These are phyloP conservation scores for Phyto melanocephala DNA, from an alignment of 2,888 invertebrate species.

Conservation along the genomic window DNA sequence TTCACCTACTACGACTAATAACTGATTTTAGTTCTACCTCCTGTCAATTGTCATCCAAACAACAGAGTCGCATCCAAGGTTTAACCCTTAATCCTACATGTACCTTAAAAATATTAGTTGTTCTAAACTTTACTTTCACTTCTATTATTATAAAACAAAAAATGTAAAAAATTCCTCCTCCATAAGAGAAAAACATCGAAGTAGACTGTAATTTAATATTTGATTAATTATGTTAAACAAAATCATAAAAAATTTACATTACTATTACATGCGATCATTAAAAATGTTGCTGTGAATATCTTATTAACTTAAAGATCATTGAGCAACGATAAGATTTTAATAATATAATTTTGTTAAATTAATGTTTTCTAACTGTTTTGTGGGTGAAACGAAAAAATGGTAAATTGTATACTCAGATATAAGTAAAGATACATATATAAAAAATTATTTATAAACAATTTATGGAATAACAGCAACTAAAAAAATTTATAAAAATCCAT, in stretches of 20 bases:
- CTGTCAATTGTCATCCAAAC: no score
- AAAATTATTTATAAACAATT: slow-evolving; percentile 27
- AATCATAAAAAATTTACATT: no score
- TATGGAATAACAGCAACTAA: slow-evolving; percentile 14
- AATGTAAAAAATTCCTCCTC: no score
- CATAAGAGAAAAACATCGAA: no score
- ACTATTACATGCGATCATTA: background rate
- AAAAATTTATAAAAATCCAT: background rate
- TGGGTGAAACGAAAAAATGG: slow-evolving; percentile 11
- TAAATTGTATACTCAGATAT: background rate
- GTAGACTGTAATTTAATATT: no score
- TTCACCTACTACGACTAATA: no score
- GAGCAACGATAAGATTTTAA: background rate
- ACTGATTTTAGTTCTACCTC: no score
- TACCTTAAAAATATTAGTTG: no score
- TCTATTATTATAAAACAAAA: no score
- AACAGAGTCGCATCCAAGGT: no score
- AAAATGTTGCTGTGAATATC: background rate
- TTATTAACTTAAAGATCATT: background rate
- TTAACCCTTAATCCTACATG: no score
- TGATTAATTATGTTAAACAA: background rate
- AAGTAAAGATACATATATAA: background rate
- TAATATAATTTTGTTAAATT: background rate
- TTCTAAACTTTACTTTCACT: no score
- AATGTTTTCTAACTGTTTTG: background rate